A percentile compares a stretch with the other conserved stretches of the same genome.
These are phyloP conservation scores for Synchiropus splendidus DNA, from an alignment of 2,113 vertebrate genomes.

Conservation along the genomic window DNA sequence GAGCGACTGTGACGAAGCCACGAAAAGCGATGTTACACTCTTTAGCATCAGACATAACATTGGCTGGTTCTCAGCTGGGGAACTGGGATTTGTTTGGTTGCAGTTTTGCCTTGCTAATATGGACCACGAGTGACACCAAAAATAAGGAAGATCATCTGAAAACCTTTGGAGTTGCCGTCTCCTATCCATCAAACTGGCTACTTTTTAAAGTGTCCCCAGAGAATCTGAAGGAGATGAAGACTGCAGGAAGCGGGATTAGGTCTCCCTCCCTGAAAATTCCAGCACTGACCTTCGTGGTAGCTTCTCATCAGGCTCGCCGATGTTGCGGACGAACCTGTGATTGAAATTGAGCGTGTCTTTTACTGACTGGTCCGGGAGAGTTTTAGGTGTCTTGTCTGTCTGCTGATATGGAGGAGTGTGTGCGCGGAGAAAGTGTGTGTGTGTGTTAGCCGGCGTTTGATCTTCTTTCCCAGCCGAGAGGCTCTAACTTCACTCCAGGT, in stretches of 20 bases:
- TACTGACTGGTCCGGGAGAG: slow-evolving; percentile 28
- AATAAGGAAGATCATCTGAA: too few species aligned
- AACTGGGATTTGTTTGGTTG: too few species aligned
- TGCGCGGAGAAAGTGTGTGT: slow-evolving; percentile 8
- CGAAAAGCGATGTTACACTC: too few species aligned
- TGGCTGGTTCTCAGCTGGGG: too few species aligned
- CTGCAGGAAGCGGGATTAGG: slow-evolving; percentile 42
- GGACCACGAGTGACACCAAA: too few species aligned
- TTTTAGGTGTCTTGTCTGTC: slow-evolving; percentile 48
- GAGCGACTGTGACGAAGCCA: too few species aligned
- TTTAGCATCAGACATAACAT: too few species aligned
- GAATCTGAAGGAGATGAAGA: slow-evolving; percentile 39
- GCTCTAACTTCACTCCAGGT: slow-evolving; percentile 58
- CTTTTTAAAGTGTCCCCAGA: slow-evolving; percentile 42
- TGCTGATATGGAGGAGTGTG: slow-evolving; percentile 40
- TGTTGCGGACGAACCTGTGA: slow-evolving; percentile 11
- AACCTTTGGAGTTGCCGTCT: slow-evolving; percentile 44
- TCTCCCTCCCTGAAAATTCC: slow-evolving; percentile 50
- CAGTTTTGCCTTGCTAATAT: too few species aligned
- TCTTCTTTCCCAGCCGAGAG: slow-evolving; percentile 42
- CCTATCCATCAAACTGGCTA: slow-evolving; percentile 49
- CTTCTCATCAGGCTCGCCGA: slow-evolving; percentile 30
- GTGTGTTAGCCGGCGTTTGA: slow-evolving; percentile 32
- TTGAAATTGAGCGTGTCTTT: slow-evolving; percentile 30
- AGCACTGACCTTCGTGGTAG: slow-evolving; percentile 35